These are phyloP conservation scores for Pristionchus arcanus DNA, from an alignment of 2,888 invertebrate genomes.

Conservation along the genomic window DNA sequence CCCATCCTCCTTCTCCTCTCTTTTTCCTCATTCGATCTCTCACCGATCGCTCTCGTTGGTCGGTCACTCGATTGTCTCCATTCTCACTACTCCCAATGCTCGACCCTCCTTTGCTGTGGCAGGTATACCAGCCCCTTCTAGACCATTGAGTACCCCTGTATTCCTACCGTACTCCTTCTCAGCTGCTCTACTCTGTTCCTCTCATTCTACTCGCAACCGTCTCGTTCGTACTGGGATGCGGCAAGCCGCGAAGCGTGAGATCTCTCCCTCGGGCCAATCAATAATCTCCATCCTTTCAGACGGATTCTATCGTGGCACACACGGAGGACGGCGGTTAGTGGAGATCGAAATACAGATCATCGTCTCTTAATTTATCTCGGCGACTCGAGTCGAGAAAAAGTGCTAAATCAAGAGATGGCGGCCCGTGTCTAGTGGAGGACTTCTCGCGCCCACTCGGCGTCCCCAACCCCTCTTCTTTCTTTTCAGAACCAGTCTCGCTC, in stretches of 20 bases:
- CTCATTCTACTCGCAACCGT: not conserved
- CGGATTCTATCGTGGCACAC: not conserved
- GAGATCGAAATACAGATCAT: not conserved
- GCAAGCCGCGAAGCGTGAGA: not conserved
- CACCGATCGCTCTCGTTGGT: not conserved
- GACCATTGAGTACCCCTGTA: not conserved
- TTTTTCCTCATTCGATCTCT: not conserved
- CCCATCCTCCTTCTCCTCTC: not conserved
- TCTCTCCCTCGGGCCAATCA: not conserved
- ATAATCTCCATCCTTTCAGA: not conserved
- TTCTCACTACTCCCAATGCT: not conserved
- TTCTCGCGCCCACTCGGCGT: not conserved
- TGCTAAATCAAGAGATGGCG: no score
- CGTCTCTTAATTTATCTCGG: no score
- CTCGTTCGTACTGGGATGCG: not conserved
- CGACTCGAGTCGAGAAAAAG: not conserved
- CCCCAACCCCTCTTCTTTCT: not conserved
- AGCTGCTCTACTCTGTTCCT: not conserved
- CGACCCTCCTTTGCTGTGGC: not conserved
- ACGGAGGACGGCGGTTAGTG: constrained; percentile 13
- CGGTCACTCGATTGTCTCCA: not conserved
- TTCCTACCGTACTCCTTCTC: not conserved
- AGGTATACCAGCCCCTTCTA: not conserved
- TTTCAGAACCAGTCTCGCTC: not conserved
- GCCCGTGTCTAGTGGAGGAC: not conserved